Evolutionary conservation across 1,140 invertebrate genomes (phyloP).

Genomic region (Prorops nasuta): DNA sequence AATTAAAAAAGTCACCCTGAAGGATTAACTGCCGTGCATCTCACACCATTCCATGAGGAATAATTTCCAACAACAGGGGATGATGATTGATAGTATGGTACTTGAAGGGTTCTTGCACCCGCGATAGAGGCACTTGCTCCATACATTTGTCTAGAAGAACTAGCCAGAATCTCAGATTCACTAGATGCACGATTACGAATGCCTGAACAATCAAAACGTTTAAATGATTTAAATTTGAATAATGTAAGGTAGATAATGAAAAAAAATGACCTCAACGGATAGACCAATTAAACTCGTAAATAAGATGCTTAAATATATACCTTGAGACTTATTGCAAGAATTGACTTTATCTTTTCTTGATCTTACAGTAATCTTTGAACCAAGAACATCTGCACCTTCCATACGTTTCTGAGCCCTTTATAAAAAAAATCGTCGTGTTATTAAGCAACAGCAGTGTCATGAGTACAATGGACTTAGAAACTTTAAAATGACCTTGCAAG

Average conservation of each 20-base stretch:
- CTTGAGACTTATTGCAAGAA: slow-evolving; percentile 36
- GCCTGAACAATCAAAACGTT: no score
- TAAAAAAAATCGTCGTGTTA: slow-evolving; percentile 38
- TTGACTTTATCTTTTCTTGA: slow-evolving; percentile 42
- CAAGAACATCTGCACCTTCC: slow-evolving; percentile 81
- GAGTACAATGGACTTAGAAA: slow-evolving; percentile 13
- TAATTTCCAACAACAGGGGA: slow-evolving; percentile 45
- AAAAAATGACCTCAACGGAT: no score
- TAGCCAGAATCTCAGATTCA: slow-evolving; percentile 45
- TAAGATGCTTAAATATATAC: slow-evolving; percentile 36
- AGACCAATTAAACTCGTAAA: no score
- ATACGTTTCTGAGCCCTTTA: slow-evolving; percentile 78
- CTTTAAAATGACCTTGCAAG: slow-evolving; percentile 25
- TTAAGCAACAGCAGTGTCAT: slow-evolving; percentile 19
- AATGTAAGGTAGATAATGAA: no score
- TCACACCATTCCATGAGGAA: slow-evolving; percentile 43
- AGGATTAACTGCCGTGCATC: slow-evolving; percentile 34
- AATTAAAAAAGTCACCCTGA: slow-evolving; percentile 35
- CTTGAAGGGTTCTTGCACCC: slow-evolving; percentile 47
- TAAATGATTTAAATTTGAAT: no score
- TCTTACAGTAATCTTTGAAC: slow-evolving; percentile 70
- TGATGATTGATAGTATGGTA: slow-evolving; percentile 49
- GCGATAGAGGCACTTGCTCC: slow-evolving; percentile 38
- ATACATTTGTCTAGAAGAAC: slow-evolving; percentile 50
- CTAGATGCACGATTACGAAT: slow-evolving; percentile 40